phyloP scores from a whole-genome alignment of 2,888 invertebrate genomes.

The Caenorhabditis doughertyi region DNA sequence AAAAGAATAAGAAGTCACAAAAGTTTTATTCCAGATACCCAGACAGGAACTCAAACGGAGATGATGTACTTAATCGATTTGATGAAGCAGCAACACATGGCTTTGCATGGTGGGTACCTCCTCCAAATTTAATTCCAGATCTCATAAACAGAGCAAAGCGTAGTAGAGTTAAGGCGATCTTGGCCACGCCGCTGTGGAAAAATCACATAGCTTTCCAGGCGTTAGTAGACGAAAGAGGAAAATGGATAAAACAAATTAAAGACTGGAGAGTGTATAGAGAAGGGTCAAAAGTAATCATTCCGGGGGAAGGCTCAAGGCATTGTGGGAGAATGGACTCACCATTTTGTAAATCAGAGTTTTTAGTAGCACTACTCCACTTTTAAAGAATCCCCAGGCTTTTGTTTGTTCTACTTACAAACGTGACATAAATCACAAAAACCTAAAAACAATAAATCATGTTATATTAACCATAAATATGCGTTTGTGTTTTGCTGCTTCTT shows the following conservation, averaged over 20 bases:
- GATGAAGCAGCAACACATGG: background rate
- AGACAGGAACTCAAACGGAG: background rate
- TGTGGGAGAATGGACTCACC: background rate
- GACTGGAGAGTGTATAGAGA: background rate
- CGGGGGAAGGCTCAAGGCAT: slow-evolving; percentile 1
- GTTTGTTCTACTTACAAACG: background rate
- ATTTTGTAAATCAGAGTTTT: background rate
- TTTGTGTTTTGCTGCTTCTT: too few relatives aligned
- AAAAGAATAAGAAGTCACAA: background rate
- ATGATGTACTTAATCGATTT: slow-evolving; percentile 7
- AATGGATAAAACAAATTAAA: background rate
- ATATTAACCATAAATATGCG: too few relatives aligned
- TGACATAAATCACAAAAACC: background rate
- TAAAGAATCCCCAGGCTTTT: slow-evolving; percentile 7
- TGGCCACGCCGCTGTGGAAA: slow-evolving; percentile 13
- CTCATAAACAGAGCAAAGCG: background rate
- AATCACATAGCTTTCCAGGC: slow-evolving; percentile 7
- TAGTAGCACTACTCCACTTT: slow-evolving; percentile 13
- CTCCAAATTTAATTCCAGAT: background rate
- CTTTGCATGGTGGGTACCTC: slow-evolving; percentile 22
- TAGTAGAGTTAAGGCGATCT: background rate
- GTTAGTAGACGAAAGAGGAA: background rate
- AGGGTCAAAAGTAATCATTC: background rate
- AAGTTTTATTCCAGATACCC: slow-evolving; percentile 3
- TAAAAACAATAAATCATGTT: too few relatives aligned